phyloP scores from a whole-genome alignment of 2,113 vertebrate species.

The Sceloporus undulatus region DNA sequence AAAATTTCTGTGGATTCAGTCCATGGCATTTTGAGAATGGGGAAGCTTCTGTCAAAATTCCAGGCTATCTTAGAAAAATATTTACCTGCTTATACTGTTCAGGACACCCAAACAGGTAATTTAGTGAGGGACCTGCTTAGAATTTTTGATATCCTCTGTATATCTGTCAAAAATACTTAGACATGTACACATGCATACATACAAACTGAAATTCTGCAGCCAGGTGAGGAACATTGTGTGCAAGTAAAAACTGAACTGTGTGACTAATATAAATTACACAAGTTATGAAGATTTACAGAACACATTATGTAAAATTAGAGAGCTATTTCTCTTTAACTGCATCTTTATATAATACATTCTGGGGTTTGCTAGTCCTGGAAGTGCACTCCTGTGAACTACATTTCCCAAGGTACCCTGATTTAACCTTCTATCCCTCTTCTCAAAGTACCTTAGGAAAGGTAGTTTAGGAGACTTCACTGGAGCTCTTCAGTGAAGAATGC shows the following conservation, averaged over 20 bases:
- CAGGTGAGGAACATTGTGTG: not conserved
- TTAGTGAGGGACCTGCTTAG: too few relatives aligned
- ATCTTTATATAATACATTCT: not conserved
- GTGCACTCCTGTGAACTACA: too few relatives aligned
- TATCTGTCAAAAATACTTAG: too few relatives aligned
- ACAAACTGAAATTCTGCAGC: not conserved
- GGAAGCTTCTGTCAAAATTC: not conserved
- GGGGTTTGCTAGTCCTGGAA: not conserved
- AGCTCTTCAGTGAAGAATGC: too few relatives aligned
- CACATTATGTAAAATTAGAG: too few relatives aligned
- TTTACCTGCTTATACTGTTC: not conserved
- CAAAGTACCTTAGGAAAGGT: too few relatives aligned
- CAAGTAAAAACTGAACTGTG: not conserved
- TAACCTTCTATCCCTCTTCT: too few relatives aligned
- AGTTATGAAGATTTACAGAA: not conserved
- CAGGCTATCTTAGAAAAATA: not conserved
- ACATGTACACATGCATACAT: not conserved
- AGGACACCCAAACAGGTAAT: not conserved
- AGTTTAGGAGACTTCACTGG: too few relatives aligned
- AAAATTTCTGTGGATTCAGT: not conserved
- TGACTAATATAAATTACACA: not conserved
- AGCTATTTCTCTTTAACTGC: not conserved
- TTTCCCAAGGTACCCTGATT: too few relatives aligned
- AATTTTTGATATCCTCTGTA: too few relatives aligned
- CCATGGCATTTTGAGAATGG: not conserved